A percentile compares a stretch with the other conserved stretches of the same genome.
Evolutionary conservation across 2,888 invertebrate genomes (phyloP).

Genomic region (Harpalus rubripes): DNA sequence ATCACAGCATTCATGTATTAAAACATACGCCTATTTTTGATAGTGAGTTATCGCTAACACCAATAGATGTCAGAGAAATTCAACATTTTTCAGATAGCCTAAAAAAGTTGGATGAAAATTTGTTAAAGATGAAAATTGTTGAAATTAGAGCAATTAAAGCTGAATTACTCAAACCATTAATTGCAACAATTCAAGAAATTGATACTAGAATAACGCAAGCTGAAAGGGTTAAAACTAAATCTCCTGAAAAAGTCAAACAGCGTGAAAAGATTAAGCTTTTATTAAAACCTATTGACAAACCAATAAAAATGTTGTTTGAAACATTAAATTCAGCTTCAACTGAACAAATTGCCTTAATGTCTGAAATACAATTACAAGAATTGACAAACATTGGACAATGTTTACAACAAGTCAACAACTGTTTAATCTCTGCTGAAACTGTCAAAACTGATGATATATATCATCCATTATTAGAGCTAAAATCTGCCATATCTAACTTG

Average conservation of each 20-base stretch:
- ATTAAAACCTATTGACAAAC: slow-evolving; percentile 56
- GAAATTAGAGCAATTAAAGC: slow-evolving; percentile 36
- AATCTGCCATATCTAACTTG: slow-evolving; percentile 48
- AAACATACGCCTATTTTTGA: slow-evolving; percentile 69
- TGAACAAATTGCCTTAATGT: slow-evolving; percentile 47
- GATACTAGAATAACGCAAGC: slow-evolving; percentile 47
- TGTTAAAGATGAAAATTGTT: slow-evolving; percentile 69
- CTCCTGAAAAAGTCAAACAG: slow-evolving; percentile 35
- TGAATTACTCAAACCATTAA: slow-evolving; percentile 51
- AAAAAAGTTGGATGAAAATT: slow-evolving; percentile 72
- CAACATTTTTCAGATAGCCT: slow-evolving; percentile 73
- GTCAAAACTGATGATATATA: slow-evolving; percentile 21
- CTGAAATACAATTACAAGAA: slow-evolving; percentile 22
- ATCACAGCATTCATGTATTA: slow-evolving; percentile 66
- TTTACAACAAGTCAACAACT: slow-evolving; percentile 56
- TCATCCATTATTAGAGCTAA: slow-evolving; percentile 46
- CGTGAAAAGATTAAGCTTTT: slow-evolving; percentile 56
- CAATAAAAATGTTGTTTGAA: slow-evolving; percentile 49
- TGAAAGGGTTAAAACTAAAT: slow-evolving; percentile 46
- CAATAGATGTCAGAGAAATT: slow-evolving; percentile 72
- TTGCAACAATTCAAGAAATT: slow-evolving; percentile 48
- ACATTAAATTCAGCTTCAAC: slow-evolving; percentile 15
- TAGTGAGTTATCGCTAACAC: slow-evolving; percentile 18
- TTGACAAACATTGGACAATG: slow-evolving; percentile 37
- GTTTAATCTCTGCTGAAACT: slow-evolving; percentile 34